Conservation (phyloP, 1,140 invertebrate species). For the Telenomus remus region DNA sequence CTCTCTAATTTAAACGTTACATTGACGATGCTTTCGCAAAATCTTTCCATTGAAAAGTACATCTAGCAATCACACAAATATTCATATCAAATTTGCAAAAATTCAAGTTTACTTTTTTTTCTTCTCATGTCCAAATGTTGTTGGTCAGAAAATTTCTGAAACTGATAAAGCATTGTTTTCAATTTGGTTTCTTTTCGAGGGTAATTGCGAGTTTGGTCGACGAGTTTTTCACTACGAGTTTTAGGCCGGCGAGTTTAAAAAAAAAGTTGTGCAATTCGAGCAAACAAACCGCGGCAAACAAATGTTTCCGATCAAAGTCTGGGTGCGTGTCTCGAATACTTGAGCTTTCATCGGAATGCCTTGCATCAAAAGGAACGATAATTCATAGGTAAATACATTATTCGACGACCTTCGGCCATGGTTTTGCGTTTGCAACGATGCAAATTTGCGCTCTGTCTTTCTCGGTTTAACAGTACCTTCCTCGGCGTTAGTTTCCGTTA, state of each 20-base stretch:
- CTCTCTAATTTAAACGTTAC: neutral
- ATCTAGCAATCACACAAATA: neutral
- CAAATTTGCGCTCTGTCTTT: conserved; percentile 19
- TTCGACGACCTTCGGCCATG: conserved; percentile 45
- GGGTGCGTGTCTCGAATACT: conserved; percentile 37
- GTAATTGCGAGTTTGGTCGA: too few species aligned
- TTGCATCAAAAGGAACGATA: conserved; percentile 51
- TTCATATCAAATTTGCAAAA: neutral
- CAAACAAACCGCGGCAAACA: conserved; percentile 25
- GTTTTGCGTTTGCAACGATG: conserved; percentile 51
- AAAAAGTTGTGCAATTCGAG: neutral
- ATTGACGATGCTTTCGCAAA: neutral
- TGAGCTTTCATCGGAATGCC: conserved; percentile 43
- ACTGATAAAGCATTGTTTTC: too few species aligned
- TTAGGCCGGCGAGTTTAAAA: too few species aligned
- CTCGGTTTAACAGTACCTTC: conserved; percentile 32
- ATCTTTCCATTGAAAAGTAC: neutral
- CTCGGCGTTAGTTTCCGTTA: conserved; percentile 35
- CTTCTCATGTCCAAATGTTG: too few species aligned
- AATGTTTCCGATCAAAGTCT: conserved; percentile 45
- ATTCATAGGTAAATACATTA: conserved; percentile 59
- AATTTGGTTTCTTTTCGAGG: too few species aligned
- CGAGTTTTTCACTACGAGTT: too few species aligned
- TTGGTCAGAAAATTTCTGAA: too few species aligned
- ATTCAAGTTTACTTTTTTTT: too few species aligned